Evolutionary conservation across 2,113 vertebrate genomes (phyloP).

Genomic region (Syngnathoides biaculeatus): DNA sequence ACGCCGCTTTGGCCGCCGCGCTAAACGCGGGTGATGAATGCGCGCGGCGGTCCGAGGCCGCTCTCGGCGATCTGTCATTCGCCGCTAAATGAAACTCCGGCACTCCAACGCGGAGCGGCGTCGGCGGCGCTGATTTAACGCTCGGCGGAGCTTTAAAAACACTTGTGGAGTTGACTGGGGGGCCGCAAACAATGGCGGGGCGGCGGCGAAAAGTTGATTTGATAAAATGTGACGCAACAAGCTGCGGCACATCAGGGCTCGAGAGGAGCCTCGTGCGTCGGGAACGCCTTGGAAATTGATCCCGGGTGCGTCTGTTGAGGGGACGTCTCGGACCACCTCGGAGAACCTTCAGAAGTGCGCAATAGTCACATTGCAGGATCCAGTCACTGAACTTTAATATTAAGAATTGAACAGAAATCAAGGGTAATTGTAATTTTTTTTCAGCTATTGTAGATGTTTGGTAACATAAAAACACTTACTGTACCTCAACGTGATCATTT

Average conservation of each 20-base stretch:
- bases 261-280: conserved; percentile 7
- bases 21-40: conserved; percentile 64
- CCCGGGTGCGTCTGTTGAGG: conserved; percentile 15
- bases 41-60: conserved; percentile 53
- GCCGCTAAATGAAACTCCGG: conserved; percentile 64
- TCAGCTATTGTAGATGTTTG: too few species aligned
- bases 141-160: conserved; percentile 36
- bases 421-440: too few species aligned
- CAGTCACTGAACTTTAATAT: too few species aligned
- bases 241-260: conserved; percentile 17
- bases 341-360: not conserved
- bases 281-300: conserved; percentile 24
- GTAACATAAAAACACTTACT: too few species aligned
- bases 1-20: conserved; percentile 38
- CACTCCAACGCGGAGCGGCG: conserved; percentile 36
- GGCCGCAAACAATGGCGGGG: conserved; percentile 18
- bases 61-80: conserved; percentile 57
- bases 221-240: conserved; percentile 37
- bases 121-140: conserved; percentile 58
- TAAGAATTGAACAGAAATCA: too few species aligned
- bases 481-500: too few species aligned
- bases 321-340: not conserved
- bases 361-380: too few species aligned
- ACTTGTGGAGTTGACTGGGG: conserved; percentile 34
- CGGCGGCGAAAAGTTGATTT: conserved; percentile 22